A percentile compares a stretch with the other conserved stretches of the same genome.
These are phyloP conservation scores for Vollenhovia emeryi DNA, from an alignment of 1,140 invertebrate genomes.

Conservation along the genomic window DNA sequence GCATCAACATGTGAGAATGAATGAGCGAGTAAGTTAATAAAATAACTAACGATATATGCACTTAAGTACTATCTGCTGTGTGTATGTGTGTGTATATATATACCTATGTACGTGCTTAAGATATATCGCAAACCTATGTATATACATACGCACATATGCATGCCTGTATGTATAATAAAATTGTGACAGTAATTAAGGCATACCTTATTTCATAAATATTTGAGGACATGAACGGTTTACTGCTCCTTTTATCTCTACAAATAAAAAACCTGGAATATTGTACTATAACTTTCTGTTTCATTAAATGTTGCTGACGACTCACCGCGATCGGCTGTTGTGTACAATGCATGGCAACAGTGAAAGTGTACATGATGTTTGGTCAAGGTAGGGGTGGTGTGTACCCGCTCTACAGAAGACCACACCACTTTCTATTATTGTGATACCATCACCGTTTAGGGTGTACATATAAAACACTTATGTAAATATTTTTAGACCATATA, in stretches of 20 bases:
- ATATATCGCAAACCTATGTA: slow-evolving; percentile 33
- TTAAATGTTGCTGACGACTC: slow-evolving; percentile 57
- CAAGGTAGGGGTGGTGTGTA: slow-evolving; percentile 25
- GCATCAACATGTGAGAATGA: slow-evolving; percentile 71
- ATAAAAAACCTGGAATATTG: slow-evolving; percentile 75
- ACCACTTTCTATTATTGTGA: slow-evolving; percentile 65
- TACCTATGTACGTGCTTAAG: slow-evolving; percentile 7
- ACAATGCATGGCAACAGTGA: slow-evolving; percentile 28
- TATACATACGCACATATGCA: slow-evolving; percentile 60
- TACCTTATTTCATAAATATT: slow-evolving; percentile 81
- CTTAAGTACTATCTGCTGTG: slow-evolving; percentile 77
- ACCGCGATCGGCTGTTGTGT: not conserved
- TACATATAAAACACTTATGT: slow-evolving; percentile 62
- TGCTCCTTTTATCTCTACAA: slow-evolving; percentile 80
- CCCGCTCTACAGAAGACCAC: slow-evolving; percentile 37
- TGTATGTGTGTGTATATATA: slow-evolving; percentile 68
- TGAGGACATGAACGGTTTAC: slow-evolving; percentile 76
- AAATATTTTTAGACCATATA: slow-evolving; percentile 73
- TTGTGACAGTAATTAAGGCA: slow-evolving; percentile 81
- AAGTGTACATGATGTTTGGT: slow-evolving; percentile 55
- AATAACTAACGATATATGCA: slow-evolving; percentile 80
- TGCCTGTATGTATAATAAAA: slow-evolving; percentile 76
- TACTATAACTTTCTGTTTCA: slow-evolving; percentile 72
- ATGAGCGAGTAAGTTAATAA: slow-evolving; percentile 75
- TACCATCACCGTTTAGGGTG: slow-evolving; percentile 59